Conservation (phyloP, 2,888 invertebrate species). For the Didymodactylos carnosus region DNA sequence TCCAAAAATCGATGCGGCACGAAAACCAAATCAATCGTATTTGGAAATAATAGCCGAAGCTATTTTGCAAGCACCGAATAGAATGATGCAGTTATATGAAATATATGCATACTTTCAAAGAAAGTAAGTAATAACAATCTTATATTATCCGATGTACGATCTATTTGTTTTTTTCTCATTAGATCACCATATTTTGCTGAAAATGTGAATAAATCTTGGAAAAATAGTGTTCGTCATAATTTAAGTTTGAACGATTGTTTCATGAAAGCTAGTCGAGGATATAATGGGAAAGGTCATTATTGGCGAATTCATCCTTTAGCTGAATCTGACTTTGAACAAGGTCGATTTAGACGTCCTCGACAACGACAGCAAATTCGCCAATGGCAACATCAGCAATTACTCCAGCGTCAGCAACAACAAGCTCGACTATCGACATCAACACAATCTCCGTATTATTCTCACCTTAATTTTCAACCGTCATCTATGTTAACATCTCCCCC, state of each 20-base stretch:
- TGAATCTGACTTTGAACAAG: conserved; percentile 8
- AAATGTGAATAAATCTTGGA: conserved; percentile 13
- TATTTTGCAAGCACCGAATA: conserved; percentile 1
- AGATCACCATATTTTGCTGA: conserved; percentile 11
- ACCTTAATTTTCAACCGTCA: no score
- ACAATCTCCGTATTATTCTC: no score
- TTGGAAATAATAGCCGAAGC: conserved; percentile 14
- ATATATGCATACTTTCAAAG: conserved; percentile 10
- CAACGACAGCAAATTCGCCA: conserved; percentile 2
- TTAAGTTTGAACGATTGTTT: conserved; percentile 14
- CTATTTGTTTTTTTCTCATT: no score
- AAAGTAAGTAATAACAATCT: no score
- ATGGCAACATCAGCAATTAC: no score
- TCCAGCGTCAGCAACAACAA: no score
- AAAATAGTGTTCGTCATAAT: conserved; percentile 13
- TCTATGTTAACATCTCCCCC: no score
- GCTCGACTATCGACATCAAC: no score
- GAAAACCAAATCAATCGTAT: conserved; percentile 8
- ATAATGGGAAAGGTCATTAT: conserved; percentile 14
- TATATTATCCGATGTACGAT: no score
- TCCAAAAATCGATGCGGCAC: neutral
- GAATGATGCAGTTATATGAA: conserved; percentile 13
- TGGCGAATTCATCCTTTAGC: conserved; percentile 11
- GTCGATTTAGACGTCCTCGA: conserved; percentile 6
- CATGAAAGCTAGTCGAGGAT: conserved; percentile 10